Base-by-base conservation (phyloP, 2,797 vertebrate genomes). In the Micropoecilia bifurca region DNA sequence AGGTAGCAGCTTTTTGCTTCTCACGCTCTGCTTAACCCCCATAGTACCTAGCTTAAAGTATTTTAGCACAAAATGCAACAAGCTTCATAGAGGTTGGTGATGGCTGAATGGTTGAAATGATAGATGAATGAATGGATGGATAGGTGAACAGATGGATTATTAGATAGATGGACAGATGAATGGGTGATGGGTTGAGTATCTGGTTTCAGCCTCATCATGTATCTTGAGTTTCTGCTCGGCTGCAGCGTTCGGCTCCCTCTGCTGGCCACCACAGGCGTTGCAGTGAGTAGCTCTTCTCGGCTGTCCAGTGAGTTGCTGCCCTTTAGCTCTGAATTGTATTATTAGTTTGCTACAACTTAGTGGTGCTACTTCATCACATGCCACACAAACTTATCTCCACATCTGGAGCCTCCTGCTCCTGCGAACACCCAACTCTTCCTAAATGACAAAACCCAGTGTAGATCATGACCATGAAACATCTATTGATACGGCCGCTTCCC, bases 291-390 rank as follows among this genome's bases (percentile, higher is more conserved):
- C 91, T 88, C 84, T 88, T 85, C 91, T 93, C 90, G 89, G 91
- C 90, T 90, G 90, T 86, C 90, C 89, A 88, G 88, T 93, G 92
- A 90, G 92, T 94, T 92, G 90, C 88, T 91, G 92, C 88, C 93
- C 91, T 83, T 93, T 92, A 81, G 90, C 90, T 33, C 78, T 71
- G 74, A 94, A 93, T 95, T 91, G 93, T 93, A 93, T 89, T 93
- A 93, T 88, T 85, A 78, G 83, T 90, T 86, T 85, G 89, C 88
- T 86, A 89, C 89, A 87, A 94, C 87, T 91, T 91, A 85, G 86
- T 78, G 73, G 84, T 82, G 90, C 89, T 91, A 84, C 90, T 94
- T 93, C 93, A 92, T 93, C 91, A 93, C 92, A 91, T 87, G 82
- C 89, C 85, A 89, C 22, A 8, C 48, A 53, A 53, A 53, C 20